Evolutionary conservation across 2,888 invertebrate genomes (phyloP), one percentile per base, ranked within the genome.

Genomic region (Laothoe populi): DNA sequence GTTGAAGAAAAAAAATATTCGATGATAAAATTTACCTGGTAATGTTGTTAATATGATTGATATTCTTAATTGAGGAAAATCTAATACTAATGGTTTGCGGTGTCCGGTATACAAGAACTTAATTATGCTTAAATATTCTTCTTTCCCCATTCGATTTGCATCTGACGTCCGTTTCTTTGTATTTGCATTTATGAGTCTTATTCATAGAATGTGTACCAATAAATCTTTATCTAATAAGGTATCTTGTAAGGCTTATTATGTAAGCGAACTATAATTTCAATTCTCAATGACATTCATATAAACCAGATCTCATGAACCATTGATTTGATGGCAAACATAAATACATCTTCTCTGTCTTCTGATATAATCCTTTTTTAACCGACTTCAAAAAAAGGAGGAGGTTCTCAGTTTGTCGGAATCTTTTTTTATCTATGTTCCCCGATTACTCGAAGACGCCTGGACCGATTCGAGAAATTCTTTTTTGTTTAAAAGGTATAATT

Each of bases 91-190:
- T 16, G 53, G 11, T 19, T 53, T 26, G 24, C 48, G 13, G 13
- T 13, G 38, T 24, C 24, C 24, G 48, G 24, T 24, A 13, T 24
- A 26, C 24, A 23, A 46, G 10, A 24, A 48, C 24, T 48, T 48
- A 24, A 35, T 53, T 53, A 35, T 35, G 31, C 35, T 35, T 35
- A 31, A 10, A 19, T 44, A 19, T 19, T 13, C n/a, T 8, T 35
- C 31, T 53, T 53, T 53, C 35, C 53, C 53, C 3, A 11, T 53
- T 53, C 31, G 19, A 53, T 53, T 53, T 35, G 53, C 53, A 53
- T 53, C 35, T 35, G 4, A 53, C 53, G 35, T 35, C 19, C 16
- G 31, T 31, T 31, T 53, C 49, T 31, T 31, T 35, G 46, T 48
- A 48, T 13, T 3, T 48, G 16, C 11, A 53, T 35, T 53, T 11